Evolutionary conservation across 1,140 invertebrate genomes (phyloP), one percentile per base, ranked within the genome.

Genomic region (Panulirus ornatus): DNA sequence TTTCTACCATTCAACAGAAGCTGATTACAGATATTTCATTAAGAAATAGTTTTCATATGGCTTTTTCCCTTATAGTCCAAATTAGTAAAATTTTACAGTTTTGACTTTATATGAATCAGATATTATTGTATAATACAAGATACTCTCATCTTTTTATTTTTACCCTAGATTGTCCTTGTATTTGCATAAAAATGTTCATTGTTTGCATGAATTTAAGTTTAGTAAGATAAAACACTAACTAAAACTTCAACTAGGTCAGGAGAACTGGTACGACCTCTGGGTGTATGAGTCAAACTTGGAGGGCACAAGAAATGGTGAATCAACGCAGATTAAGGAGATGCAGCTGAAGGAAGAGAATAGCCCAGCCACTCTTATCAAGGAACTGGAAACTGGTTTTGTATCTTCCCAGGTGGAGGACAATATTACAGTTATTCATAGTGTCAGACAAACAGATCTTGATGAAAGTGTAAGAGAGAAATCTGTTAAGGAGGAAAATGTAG

Each of bases 241-340:
- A n/a, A n/a, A n/a, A 78, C 22, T 75, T 30, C 34, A 19, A 58
- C 30, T 47, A 89, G 88, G 88, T 84, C 78, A 89, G 40, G 88
- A 89, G 70, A 89, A 89, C 22, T 89, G 88, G 88, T 89, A 89
- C 76, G 88, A 89, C 42, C 70, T 89, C 19, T 89, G 88, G 88
- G 88, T 89, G 42, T 89, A 89, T 42, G 27, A 66, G 14, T 54
- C 54, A n/a, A 63, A 81, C 76, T 36, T 36, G n/a, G 76, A 81
- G 51, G 42, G 73, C 11, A 40, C 44, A 14, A 70, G 27, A 36
- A 30, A n/a, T 40, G 66, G 30, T 47, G 78, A 16, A 54, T 1
- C 42, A 27, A 34, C 19, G 0, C 6, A 38, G 30, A 30, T 16
- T 14, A 40, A 19, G 42, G 47, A 58, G 34, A n/a, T 11, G 47